Base-by-base conservation (phyloP, 1,140 invertebrate genomes). In the Ooceraea biroi region DNA sequence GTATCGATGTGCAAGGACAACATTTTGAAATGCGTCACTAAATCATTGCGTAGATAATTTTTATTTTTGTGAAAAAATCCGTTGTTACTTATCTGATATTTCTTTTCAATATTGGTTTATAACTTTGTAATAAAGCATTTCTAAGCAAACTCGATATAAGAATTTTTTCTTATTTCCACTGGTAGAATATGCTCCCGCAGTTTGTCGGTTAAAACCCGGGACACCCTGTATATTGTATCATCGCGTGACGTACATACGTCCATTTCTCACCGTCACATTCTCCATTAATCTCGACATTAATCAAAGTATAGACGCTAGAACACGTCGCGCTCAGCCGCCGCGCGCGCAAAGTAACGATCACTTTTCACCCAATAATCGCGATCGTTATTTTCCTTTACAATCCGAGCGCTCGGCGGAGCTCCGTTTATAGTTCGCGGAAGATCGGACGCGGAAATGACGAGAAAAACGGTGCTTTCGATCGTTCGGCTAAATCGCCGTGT, bases 351-450 rank as follows among this genome's bases (percentile, higher is more conserved):
- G 65, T 58, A 80, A 71, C 76, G 76, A 80, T 80, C 76, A 57
- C 65, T 80, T 80, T 71, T 71, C 76, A 80, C 65, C 52, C 25
- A 58, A 80, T 71, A 80, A 44, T 22, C 46, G 1, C 30, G 74
- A 80, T 80, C 50, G 50, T 80, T 80, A 80, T n/a, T 63, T 55
- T 50, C 8, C 41, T 57, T 68, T 44, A 78, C 50, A 69, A 44
- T 19, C 76, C 36, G 27, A 44, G 55, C 19, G 22, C 61, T 25
- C 8, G 30, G 17, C 41, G 58, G 11, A 22, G 25, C 30, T 66
- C 44, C 7, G 36, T 36, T 36, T 36, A 36, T 36, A 36, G 27
- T 19, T 27, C 48, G 1, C 0, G 14, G 44, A 41, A 55, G 48
- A 55, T 52, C 11, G n/a, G 30, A 52, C 22, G 46, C 46, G 30